A percentile compares a stretch with the other conserved stretches of the same genome.
Conservation (phyloP, 2,113 vertebrate species). For the Callionymus lyra region DNA sequence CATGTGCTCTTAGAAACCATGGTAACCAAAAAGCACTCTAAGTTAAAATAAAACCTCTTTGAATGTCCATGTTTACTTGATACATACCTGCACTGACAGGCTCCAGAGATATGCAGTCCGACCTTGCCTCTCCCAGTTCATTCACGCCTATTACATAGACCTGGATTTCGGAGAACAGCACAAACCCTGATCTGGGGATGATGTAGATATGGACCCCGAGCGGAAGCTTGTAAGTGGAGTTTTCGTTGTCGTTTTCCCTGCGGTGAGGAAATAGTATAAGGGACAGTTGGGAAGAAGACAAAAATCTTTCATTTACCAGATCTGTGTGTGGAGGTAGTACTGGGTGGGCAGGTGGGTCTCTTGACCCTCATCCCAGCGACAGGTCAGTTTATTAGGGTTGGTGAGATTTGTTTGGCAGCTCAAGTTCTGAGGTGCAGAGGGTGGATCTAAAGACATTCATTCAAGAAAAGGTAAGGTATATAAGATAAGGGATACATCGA, state of each 20-base stretch:
- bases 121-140: conserved; percentile 64
- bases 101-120: conserved; percentile 56
- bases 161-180: conserved; percentile 60
- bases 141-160: conserved; percentile 76
- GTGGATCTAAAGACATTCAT: conserved; percentile 63
- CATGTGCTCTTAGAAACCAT: no score
- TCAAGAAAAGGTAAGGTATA: no score
- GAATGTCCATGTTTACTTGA: no score
- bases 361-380: conserved; percentile 72
- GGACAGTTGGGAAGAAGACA: no score
- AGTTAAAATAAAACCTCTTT: no score
- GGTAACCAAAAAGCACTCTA: no score
- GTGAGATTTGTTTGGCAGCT: conserved; percentile 74
- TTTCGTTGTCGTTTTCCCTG: conserved; percentile 27
- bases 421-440: conserved; percentile 69
- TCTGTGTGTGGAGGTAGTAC: conserved; percentile 57
- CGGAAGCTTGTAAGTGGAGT: conserved; percentile 19
- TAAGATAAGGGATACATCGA: background rate
- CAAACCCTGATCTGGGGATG: conserved; percentile 66
- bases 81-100: conserved; percentile 69
- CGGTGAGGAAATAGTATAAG: conserved; percentile 8
- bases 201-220: conserved; percentile 42
- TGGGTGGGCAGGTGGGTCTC: conserved; percentile 63
- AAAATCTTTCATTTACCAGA: conserved; percentile 21
- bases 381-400: conserved; percentile 55